Evolutionary conservation across 2,113 vertebrate genomes (phyloP).

Genomic region (Eira barbara): DNA sequence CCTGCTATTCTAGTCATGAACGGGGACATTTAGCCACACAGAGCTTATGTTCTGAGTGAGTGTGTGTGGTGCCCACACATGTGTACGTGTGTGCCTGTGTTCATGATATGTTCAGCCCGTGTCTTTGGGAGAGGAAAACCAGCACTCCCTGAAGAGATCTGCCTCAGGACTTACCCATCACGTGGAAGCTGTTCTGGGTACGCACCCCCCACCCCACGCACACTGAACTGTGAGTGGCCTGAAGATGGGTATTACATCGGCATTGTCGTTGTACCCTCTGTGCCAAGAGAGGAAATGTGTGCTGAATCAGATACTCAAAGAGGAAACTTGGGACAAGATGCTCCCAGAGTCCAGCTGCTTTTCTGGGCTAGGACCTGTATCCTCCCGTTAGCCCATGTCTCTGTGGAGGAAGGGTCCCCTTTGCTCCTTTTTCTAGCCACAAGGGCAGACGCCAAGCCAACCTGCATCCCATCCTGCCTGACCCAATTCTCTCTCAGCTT

Average conservation of each 20-base stretch:
- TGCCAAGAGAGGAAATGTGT: not conserved
- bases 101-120: not conserved
- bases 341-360: not conserved
- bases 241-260: not conserved
- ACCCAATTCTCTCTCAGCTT: not conserved
- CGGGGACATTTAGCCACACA: not conserved
- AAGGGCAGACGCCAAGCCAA: not conserved
- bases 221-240: not conserved
- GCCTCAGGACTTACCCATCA: not conserved
- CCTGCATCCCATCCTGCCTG: not conserved
- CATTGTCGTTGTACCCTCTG: not conserved
- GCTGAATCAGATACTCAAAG: not conserved
- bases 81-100: not conserved
- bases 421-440: not conserved
- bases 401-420: not conserved
- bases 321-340: not conserved
- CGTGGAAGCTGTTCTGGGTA: not conserved
- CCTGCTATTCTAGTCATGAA: not conserved
- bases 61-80: not conserved
- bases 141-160: rapidly evolving
- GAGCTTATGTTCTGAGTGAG: not conserved
- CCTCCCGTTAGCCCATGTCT: not conserved
- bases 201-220: not conserved
- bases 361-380: not conserved
- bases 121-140: not conserved